A percentile compares a stretch with the other conserved stretches of the same genome.
These are phyloP conservation scores for Epiperipatus broadwayi DNA, from an alignment of 2,888 invertebrate species.

Conservation along the genomic window DNA sequence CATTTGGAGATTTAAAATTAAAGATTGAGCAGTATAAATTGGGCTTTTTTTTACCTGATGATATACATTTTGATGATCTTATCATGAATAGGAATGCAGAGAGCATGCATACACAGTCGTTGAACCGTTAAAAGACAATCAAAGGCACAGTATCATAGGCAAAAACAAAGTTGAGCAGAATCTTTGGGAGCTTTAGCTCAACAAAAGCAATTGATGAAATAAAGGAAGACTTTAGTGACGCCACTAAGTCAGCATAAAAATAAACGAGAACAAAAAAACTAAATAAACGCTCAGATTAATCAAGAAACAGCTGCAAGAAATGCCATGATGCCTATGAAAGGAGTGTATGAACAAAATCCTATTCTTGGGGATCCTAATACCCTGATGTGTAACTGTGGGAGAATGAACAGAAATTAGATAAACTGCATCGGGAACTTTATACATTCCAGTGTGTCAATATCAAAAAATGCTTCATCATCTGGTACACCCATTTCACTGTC, in stretches of 20 bases:
- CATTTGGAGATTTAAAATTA: conserved; percentile 60
- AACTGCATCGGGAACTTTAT: conserved; percentile 57
- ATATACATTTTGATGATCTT: conserved; percentile 83
- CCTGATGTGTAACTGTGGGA: conserved; percentile 87
- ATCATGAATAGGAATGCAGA: too few species aligned
- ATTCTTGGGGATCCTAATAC: conserved; percentile 83
- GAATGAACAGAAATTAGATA: conserved; percentile 76
- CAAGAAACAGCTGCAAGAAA: conserved; percentile 89
- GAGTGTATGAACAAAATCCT: conserved; percentile 87
- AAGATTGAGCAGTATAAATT: conserved; percentile 89
- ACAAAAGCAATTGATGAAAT: conserved; percentile 65
- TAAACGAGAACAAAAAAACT: conserved; percentile 46
- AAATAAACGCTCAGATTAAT: conserved; percentile 44
- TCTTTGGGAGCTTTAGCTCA: conserved; percentile 76
- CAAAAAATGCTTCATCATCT: conserved; percentile 38
- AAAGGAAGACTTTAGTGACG: conserved; percentile 91
- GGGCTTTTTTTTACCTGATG: conserved; percentile 78
- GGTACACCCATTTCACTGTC: conserved; percentile 45
- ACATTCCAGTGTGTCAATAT: conserved; percentile 52
- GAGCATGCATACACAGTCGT: too few species aligned
- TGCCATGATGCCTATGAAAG: conserved; percentile 95
- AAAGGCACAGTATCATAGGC: conserved; percentile 62
- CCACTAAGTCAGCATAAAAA: conserved; percentile 95
- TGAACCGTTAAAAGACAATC: too few species aligned
- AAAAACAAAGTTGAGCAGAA: conserved; percentile 59